Conservation (phyloP, 2,113 vertebrate species). For the Labrus mixtus region DNA sequence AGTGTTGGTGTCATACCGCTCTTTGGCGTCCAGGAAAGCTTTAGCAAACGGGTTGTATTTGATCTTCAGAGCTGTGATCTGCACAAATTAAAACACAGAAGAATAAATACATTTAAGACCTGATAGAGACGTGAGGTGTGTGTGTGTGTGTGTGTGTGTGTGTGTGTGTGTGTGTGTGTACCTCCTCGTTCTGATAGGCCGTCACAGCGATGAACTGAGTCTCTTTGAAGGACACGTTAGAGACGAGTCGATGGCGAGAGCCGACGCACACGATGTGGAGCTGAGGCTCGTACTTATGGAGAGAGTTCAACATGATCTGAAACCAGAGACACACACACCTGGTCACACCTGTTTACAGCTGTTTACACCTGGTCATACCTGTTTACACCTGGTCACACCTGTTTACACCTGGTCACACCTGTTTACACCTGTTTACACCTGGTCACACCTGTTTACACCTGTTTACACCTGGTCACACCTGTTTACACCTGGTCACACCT, state of each 20-base stretch:
- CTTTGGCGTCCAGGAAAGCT: constrained; percentile 97
- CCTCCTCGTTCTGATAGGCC: constrained; percentile 96
- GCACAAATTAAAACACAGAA: constrained; percentile 31
- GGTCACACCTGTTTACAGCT: not conserved
- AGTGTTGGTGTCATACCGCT: constrained; percentile 84
- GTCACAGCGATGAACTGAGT: constrained; percentile 98
- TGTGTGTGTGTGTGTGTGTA: constrained; percentile 34
- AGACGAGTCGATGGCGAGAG: constrained; percentile 91
- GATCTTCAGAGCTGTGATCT: constrained; percentile 99
- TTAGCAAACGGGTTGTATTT: constrained; percentile 99
- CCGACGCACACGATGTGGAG: constrained; percentile 96
- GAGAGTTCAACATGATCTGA: constrained; percentile 95
- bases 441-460: not conserved
- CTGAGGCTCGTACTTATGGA: constrained; percentile 97
- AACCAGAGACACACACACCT: constrained; percentile 28
- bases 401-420: not conserved
- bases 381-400: not conserved
- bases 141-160: constrained; percentile 17
- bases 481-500: not conserved
- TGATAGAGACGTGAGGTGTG: not conserved
- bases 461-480: not conserved
- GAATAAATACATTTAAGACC: not conserved
- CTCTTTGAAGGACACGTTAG: constrained; percentile 94
- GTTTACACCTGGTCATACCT: not conserved
- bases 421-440: not conserved